Evolutionary conservation across 1,140 invertebrate genomes (phyloP), one percentile per base, ranked within the genome.

Genomic region (Brachionus rotundiformis): DNA sequence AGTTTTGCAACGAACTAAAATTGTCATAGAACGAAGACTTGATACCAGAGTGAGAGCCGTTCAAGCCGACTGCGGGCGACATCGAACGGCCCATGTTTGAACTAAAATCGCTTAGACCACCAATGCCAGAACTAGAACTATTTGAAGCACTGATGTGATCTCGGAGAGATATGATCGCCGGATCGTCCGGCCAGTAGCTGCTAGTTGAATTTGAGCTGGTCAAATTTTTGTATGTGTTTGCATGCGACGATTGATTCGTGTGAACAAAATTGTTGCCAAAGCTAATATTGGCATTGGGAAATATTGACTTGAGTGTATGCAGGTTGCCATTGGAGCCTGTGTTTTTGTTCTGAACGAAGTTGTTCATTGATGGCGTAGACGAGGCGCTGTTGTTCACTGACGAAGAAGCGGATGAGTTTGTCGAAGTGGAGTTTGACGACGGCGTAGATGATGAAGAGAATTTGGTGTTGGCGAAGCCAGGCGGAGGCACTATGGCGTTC

Each of bases 261-360:
- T 63, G 47, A 27, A 16, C 54, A 39, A 25, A 19, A 59, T 63
- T 63, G 36, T 36, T 54, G 11, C 76, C 76, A 27, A 79, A 79
- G 47, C 76, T 79, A 11, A 79, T 79, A 27, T 79, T 79, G 23
- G 76, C 76, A 29, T 79, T 54, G n/a, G 76, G 76, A 36, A 79
- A 79, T 59, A 79, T 79, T 4, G 76, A 59, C 16, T 63, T 54
- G 19, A 79, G 47, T 0, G 76, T n/a, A 13, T 79, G 31, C 47
- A 63, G 11, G 25, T 63, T 59, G 33, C 33, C 76, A 27, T 33
- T 68, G 1, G 68, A 73, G 39, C 39, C 39, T 25, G 13, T 73
- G 19, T 13, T 44, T 25, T 73, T 44, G 25, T 47, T 73, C 3
- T 68, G 29, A 16, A 36, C 27, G 16, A 44, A 73, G 25, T 73